Conservation (phyloP, 2,888 invertebrate species). For the Zhengitettix transpicula region DNA sequence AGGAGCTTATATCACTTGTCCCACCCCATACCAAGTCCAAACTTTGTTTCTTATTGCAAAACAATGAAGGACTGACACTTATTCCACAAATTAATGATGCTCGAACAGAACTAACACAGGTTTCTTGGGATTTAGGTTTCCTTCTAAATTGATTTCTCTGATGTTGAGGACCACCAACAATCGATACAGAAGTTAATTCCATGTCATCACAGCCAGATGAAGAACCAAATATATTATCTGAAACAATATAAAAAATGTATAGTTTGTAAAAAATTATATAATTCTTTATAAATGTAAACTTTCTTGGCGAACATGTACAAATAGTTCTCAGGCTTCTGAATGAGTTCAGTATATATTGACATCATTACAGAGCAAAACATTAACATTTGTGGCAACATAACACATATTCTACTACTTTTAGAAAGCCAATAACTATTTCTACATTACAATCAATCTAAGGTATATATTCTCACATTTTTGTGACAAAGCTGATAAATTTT, state of each 20-base stretch:
- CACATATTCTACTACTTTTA: too few species aligned
- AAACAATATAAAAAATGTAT: neutral
- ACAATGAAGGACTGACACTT: conserved; percentile 6
- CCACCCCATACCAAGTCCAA: conserved; percentile 10
- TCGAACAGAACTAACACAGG: conserved; percentile 7
- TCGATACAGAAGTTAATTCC: conserved; percentile 29
- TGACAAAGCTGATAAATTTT: too few species aligned
- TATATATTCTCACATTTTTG: too few species aligned
- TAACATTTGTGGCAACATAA: too few species aligned
- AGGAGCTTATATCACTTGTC: conserved; percentile 3
- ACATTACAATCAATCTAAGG: too few species aligned
- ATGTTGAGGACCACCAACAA: conserved; percentile 24
- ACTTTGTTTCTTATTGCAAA: conserved; percentile 1
- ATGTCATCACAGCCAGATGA: conserved; percentile 15
- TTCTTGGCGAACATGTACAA: too few species aligned
- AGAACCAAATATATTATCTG: conserved; percentile 14
- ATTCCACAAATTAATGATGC: conserved; percentile 24
- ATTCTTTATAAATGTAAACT: neutral
- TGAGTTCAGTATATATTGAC: too few species aligned
- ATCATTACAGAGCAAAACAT: too few species aligned
- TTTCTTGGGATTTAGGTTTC: neutral
- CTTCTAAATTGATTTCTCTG: neutral
- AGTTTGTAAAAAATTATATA: neutral
- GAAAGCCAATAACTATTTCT: too few species aligned
- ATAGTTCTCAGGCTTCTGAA: too few species aligned